These are phyloP conservation scores for Micromesistius poutassou DNA, from an alignment of 2,797 vertebrate species.

Conservation along the genomic window DNA sequence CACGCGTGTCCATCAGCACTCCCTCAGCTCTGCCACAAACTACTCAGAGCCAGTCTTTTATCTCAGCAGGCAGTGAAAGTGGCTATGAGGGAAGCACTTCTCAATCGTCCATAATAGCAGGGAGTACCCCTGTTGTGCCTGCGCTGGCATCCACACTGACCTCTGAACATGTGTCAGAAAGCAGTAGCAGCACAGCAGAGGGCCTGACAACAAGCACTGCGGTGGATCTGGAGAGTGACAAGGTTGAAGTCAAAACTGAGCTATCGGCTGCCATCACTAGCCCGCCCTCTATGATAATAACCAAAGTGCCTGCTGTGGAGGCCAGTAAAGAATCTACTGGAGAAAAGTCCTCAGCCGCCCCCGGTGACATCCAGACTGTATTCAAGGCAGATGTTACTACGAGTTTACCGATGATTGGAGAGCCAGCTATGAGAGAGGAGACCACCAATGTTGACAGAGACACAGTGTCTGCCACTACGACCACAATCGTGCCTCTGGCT, in stretches of 20 bases:
- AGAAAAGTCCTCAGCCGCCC: slow-evolving; percentile 28
- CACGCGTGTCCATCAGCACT: too few species aligned
- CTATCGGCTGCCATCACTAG: slow-evolving; percentile 16
- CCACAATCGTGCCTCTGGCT: slow-evolving; percentile 31
- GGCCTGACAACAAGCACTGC: slow-evolving; percentile 14
- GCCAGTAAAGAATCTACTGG: slow-evolving; percentile 32
- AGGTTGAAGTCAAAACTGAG: slow-evolving; percentile 12
- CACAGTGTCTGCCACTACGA: slow-evolving; percentile 1
- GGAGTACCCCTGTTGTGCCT: slow-evolving; percentile 18
- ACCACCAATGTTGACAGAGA: slow-evolving; percentile 20
- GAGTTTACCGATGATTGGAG: slow-evolving; percentile 22
- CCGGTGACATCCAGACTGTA: slow-evolving; percentile 54
- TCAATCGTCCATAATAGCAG: slow-evolving; percentile 15
- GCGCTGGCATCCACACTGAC: slow-evolving; percentile 20
- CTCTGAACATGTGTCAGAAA: slow-evolving; percentile 38
- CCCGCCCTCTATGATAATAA: slow-evolving; percentile 15
- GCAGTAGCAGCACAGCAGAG: slow-evolving; percentile 41
- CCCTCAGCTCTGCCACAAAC: slow-evolving; percentile 29
- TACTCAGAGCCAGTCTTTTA: slow-evolving; percentile 16
- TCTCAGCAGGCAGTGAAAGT: slow-evolving; percentile 23
- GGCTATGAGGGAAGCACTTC: slow-evolving; percentile 31
- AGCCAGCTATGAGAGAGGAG: slow-evolving; percentile 22
- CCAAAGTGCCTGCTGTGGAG: slow-evolving; percentile 8
- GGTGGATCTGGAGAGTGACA: slow-evolving; percentile 10
- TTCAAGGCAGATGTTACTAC: slow-evolving; percentile 53